These are phyloP conservation scores for Xestoiulus laeticollis DNA, from an alignment of 2,888 invertebrate genomes.

Conservation along the genomic window DNA sequence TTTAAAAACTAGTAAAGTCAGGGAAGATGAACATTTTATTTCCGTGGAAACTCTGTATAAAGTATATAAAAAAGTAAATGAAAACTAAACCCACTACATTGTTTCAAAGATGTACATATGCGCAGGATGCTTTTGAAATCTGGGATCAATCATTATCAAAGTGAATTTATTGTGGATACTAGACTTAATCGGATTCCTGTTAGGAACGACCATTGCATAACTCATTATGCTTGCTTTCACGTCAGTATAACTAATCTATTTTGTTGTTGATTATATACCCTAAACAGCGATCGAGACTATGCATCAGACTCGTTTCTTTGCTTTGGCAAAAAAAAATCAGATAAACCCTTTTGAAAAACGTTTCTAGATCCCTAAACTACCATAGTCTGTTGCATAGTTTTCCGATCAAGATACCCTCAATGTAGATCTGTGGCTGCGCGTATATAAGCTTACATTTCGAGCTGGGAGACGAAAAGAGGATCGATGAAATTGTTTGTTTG, in stretches of 20 bases:
- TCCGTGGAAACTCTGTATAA: too few species aligned
- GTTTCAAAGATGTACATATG: too few species aligned
- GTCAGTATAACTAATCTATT: neutral
- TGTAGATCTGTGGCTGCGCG: neutral
- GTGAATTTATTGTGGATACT: neutral
- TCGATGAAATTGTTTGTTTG: constrained; percentile 32
- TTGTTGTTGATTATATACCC: neutral
- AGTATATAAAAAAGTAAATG: too few species aligned
- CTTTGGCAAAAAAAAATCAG: neutral
- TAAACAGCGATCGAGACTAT: too few species aligned
- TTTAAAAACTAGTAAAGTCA: too few species aligned
- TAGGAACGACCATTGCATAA: neutral
- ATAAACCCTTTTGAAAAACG: neutral
- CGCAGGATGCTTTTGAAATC: too few species aligned
- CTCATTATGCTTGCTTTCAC: neutral
- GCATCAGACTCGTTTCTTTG: neutral
- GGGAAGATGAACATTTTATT: too few species aligned
- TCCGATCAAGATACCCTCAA: neutral
- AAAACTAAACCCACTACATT: too few species aligned
- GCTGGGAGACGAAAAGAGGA: neutral
- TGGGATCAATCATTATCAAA: too few species aligned
- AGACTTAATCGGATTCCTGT: neutral
- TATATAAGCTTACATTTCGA: neutral
- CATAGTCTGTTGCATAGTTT: neutral
- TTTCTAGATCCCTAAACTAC: neutral